phyloP scores from a whole-genome alignment of 2,797 vertebrate species.

The Acomys russatus region DNA sequence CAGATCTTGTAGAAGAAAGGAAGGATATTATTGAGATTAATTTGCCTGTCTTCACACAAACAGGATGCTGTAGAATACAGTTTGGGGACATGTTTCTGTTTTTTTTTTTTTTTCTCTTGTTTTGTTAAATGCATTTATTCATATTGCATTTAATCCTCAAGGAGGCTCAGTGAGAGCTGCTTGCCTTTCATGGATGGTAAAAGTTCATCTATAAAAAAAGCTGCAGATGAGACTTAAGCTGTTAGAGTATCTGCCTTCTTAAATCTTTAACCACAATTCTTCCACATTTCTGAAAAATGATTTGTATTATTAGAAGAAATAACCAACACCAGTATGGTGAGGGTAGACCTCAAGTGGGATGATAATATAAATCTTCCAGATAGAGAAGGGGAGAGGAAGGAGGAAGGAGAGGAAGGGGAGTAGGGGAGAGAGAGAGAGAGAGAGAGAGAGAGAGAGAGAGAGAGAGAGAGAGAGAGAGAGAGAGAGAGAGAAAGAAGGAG shows the following conservation, averaged over 20 bases:
- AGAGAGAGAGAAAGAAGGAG: too few relatives aligned
- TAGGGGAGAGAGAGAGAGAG: background rate
- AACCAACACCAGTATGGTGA: background rate
- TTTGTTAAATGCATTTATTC: constrained; percentile 42
- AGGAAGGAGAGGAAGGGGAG: background rate
- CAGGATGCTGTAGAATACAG: background rate
- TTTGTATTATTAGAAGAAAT: background rate
- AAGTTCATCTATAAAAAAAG: background rate
- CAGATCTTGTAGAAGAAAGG: constrained; percentile 1
- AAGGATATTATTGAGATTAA: constrained; percentile 29
- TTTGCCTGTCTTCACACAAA: constrained; percentile 29
- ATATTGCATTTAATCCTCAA: background rate
- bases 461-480: background rate
- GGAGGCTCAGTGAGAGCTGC: constrained; percentile 6
- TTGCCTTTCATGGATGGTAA: constrained; percentile 16
- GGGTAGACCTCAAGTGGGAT: background rate
- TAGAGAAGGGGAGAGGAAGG: background rate
- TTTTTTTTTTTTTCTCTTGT: constrained; percentile 2
- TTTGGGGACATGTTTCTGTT: background rate
- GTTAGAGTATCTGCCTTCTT: background rate
- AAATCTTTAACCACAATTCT: background rate
- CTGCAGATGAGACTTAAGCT: background rate
- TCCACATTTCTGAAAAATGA: background rate
- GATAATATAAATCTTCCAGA: background rate
- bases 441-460: background rate